Percentiles rank a stretch among this genome's conserved stretches.
phyloP scores from a whole-genome alignment of 2,888 invertebrate genomes.

The Papilio protenor region DNA sequence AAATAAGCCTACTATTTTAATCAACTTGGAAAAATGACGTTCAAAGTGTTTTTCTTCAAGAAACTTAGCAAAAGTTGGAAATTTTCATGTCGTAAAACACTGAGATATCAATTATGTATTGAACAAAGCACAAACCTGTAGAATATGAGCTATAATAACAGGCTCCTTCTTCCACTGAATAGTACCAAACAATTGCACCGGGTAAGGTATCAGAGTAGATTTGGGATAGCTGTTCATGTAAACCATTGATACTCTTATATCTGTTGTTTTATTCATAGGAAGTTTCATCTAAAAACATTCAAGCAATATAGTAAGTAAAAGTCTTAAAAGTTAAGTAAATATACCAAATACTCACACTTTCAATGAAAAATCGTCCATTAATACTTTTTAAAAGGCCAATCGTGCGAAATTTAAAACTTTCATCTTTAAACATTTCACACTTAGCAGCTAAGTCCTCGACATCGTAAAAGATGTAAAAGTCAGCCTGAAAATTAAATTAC shows the following conservation, averaged over 20 bases:
- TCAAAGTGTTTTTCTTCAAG: too few species aligned
- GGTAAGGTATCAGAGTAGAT: conserved; percentile 62
- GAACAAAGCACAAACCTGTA: conserved; percentile 62
- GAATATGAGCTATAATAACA: conserved; percentile 65
- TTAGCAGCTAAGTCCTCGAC: conserved; percentile 56
- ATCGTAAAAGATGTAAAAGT: conserved; percentile 62
- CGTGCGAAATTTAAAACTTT: conserved; percentile 63
- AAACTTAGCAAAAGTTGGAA: too few species aligned
- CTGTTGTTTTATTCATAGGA: conserved; percentile 46
- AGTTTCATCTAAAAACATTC: conserved; percentile 56
- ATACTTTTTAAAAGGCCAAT: conserved; percentile 68
- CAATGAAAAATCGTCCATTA: conserved; percentile 63
- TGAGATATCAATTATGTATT: not conserved
- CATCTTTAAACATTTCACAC: conserved; percentile 52
- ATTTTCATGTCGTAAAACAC: not conserved
- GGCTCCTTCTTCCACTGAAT: conserved; percentile 68
- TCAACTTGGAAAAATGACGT: not conserved
- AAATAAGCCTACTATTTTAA: not conserved
- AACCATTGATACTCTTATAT: conserved; percentile 58
- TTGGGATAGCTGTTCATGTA: conserved; percentile 58
- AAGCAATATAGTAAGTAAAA: conserved; percentile 15
- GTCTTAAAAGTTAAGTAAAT: not conserved
- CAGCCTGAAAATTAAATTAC: conserved; percentile 57
- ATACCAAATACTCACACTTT: conserved; percentile 59
- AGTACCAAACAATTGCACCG: conserved; percentile 73